Base-by-base conservation (phyloP, 1,140 invertebrate genomes). In the Hestina assimilis region DNA sequence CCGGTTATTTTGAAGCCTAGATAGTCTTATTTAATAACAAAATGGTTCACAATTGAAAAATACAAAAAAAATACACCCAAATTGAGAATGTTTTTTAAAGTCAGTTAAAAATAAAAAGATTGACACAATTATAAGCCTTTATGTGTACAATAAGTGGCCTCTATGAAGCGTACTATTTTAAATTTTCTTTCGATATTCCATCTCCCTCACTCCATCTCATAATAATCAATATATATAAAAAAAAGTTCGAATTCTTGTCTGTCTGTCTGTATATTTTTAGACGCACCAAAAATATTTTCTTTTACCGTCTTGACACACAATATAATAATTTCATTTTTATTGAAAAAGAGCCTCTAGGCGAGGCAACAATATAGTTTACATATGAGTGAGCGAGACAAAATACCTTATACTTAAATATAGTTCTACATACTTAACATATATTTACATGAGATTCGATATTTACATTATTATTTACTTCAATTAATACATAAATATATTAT, bases 151-250 rank as follows among this genome's bases (percentile, higher is more conserved):
- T n/a, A n/a, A 48, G 45, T 48, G 33, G 45, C 45, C 45, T 48
- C 45, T 26, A 31, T 48, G 29, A 48, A 48, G 45, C 45, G 11
- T 35, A 8, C 15, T 12, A n/a, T 31, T 47, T 2, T 12, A 8
- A n/a, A n/a, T n/a, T 7, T 47, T 26, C 4, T 19, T 1, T 46
- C 0, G 8, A 29, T 19, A 28, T 46, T 46, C 29, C 33, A 29
- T 47, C 28, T 31, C 28, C 26, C 43, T 21, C 28, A 12, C 42
- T n/a, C n/a, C n/a, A n/a, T n/a, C n/a, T n/a, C n/a, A n/a, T n/a
- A n/a, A n/a, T n/a, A n/a, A n/a, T n/a, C n/a, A n/a, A n/a, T n/a
- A n/a, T n/a, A n/a, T n/a, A n/a, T n/a, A n/a, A 14, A 28, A 9
- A 28, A 7, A 9, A 2, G 4, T 4, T 8, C 3, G 4, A 28